Base-by-base conservation (phyloP, 2,113 vertebrate species). In the Gobiocypris rarus region DNA sequence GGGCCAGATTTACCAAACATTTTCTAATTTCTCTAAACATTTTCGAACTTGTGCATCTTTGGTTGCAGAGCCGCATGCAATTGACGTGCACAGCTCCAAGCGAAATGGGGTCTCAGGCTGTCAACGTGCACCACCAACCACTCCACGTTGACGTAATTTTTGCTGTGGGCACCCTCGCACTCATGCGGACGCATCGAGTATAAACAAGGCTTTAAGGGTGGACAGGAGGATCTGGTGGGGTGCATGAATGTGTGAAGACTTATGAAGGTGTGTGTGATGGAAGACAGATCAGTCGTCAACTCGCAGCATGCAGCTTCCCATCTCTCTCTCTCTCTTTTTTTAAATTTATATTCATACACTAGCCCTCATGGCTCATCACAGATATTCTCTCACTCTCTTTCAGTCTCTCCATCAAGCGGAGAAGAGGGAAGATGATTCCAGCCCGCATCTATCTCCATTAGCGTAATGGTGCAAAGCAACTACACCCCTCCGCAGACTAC, bases 401-500 rank as follows among this genome's bases (percentile, higher is more conserved):
- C 19, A n/a, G n/a, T 56, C 76, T 45, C 63, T 65, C 54, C 43
- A 58, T 59, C 45, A 31, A 43, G 83, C 75, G 52, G 86, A 34
- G 74, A 75, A 77, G 83, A 75, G 73, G 76, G 91, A 87, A 93
- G 91, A 93, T 90, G 89, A 90, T 92, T 92, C 90, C 86, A 81
- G 86, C 86, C 88, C 89, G 88, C 91, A 93, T 94, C 91, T 88
- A 93, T 95, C 94, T 95, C 93, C 91, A 94, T 95, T 95, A 94
- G 89, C 5, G 69, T 87, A 92, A 91, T 89, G 86, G 87, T 28
- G 69, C 71, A 80, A 67, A 87, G 83, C 87, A 87, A 54, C 84
- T 85, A 79, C 77, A 38, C 84, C 89, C 89, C 81, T 88, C 88
- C 85, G 59, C 86, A 70, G 31, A 2, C 82, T 59, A 34, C 83